Conservation (phyloP, 2,797 vertebrate genomes). For the Pantherophis alleghaniensis region DNA sequence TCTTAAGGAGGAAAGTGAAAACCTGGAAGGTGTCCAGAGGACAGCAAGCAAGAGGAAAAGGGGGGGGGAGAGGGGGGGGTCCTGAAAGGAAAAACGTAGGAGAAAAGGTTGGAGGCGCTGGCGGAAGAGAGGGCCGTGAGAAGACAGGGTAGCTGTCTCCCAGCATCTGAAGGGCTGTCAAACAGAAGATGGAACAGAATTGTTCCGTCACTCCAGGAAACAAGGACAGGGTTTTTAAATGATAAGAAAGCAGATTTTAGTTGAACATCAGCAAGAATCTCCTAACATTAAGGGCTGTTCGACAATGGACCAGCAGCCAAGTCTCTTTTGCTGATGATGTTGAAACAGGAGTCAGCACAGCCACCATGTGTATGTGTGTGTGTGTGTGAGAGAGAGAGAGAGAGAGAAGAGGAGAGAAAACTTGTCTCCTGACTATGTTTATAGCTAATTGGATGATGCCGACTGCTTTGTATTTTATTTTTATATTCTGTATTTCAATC, state of each 20-base stretch:
- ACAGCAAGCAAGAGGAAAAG: neutral
- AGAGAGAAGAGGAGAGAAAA: neutral
- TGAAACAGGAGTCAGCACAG: neutral
- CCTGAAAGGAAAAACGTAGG: neutral
- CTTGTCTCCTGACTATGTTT: neutral
- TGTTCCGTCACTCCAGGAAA: neutral
- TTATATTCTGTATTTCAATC: neutral
- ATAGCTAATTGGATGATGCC: neutral
- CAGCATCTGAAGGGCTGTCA: neutral
- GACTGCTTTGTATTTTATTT: neutral
- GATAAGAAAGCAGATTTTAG: neutral
- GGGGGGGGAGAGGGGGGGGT: accelerated
- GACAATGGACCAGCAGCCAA: neutral
- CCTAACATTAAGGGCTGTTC: neutral
- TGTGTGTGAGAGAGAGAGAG: neutral
- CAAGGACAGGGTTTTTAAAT: neutral
- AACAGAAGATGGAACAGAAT: neutral
- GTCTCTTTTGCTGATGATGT: neutral
- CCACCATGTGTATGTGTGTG: neutral
- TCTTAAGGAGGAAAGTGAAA: neutral
- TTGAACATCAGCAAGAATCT: neutral
- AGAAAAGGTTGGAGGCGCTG: neutral
- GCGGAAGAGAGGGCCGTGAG: neutral
- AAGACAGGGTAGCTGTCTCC: neutral
- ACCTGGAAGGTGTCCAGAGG: neutral